Evolutionary conservation across 2,797 vertebrate species (phyloP), one percentile per base, ranked within the genome.

Genomic region (Hipposideros larvatus): DNA sequence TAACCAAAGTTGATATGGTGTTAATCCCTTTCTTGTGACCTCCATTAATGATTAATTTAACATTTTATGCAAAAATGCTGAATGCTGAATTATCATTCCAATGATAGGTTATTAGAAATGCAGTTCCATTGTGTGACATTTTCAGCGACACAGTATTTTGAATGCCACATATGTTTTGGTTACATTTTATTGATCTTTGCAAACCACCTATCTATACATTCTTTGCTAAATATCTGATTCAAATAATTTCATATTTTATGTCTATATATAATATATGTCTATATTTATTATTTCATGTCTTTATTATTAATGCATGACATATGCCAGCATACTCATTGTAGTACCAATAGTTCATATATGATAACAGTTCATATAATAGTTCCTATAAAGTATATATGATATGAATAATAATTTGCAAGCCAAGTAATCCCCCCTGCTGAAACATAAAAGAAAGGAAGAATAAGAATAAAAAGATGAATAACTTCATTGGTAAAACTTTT

Each of bases 21-120:
- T 74, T 97, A 96, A 97, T 98, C 53, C 34, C 7, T 96, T 98
- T 96, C 63, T 77, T 96, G 73, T 96, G 70, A 89, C 48, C 75
- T 22, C 37, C 97, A 94, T 92, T 90, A 98, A 96, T 59, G 95
- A 70, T 24, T 28, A 94, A 85, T 74, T 82, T 90, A 92, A 97
- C 77, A 24, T 96, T 94, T 15, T 90, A 68, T 74, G 8, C 7
- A 63, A 95, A 94, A 78, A 97, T 51, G 48, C 13, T 51, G 13
- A 85, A 59, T 26, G 1, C 0, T 92, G 84, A 96, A 97, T 96
- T 96, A 90, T 7, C 91, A 87, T 96, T 97, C 61, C 84, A 86
- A 73, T 6, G 73, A 11, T 61, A 90, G 0, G 3, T 70, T 95
- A 90, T 95, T 22, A n/a, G 57, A 68, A 74, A 94, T 96, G 87